Base-by-base conservation (phyloP, 2,797 vertebrate species). In the Salarias fasciatus region DNA sequence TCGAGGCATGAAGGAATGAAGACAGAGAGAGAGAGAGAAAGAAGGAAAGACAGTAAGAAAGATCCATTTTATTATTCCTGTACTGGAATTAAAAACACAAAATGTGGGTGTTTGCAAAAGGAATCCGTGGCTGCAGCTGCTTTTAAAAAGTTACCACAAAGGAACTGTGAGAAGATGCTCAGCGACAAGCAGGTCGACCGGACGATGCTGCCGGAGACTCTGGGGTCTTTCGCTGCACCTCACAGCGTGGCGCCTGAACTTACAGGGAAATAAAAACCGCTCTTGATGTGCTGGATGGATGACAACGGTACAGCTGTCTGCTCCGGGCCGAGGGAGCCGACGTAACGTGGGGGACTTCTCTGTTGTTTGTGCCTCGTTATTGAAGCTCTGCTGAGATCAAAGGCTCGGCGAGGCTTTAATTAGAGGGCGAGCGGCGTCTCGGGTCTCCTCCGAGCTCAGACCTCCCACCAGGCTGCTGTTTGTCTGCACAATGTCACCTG, bases 371-470 rank as follows among this genome's bases (percentile, higher is more conserved):
- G 81, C 66, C 79, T 84, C 51, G 69, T 89, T 87, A 83, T 77
- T 73, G 60, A 73, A 79, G 80, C 80, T 79, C 81, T 73, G 77
- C 72, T 70, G 63, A 78, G 86, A 91, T 92, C 88, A 92, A 91
- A 93, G 75, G 53, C 80, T 81, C 43, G 0, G 11, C 50, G 79
- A 80, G 42, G 73, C 75, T 79, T 77, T 91, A 89, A 92, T 93
- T 90, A 91, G 67, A 91, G 75, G 72, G 72, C 24, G 47, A 83
- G 67, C 47, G 33, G 46, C 53, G 82, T 79, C 85, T 84, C 66
- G 50, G 79, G 83, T 82, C 82, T 73, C 74, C 61, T 65, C 44
- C 69, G 84, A 88, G 83, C 60, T 18, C 6, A 69, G 69, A 82
- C 81, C 82, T 79, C 86, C 86, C 83, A 82, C 72, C 48, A 74